Conservation (phyloP, 1,140 invertebrate species). For the Platyura marginata region DNA sequence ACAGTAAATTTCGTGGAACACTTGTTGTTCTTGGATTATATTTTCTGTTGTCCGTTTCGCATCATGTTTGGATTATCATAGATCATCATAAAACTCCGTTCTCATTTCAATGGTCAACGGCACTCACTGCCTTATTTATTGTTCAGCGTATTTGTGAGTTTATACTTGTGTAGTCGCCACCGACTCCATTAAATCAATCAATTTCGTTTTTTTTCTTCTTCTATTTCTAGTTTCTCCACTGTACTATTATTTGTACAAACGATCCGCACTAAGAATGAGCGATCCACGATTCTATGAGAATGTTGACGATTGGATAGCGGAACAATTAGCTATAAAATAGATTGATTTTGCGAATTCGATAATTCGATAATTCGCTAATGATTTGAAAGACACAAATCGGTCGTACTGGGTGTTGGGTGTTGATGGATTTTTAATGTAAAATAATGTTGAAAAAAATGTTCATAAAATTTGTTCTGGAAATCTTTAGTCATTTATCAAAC, state of each 20-base stretch:
- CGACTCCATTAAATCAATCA: too few species aligned
- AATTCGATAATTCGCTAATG: too few species aligned
- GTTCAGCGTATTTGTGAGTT: slow-evolving; percentile 26
- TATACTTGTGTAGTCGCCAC: too few species aligned
- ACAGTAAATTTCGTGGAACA: slow-evolving; percentile 37
- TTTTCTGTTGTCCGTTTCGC: slow-evolving; percentile 30
- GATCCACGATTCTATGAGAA: slow-evolving; percentile 57
- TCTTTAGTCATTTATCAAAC: too few species aligned
- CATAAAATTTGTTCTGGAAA: too few species aligned
- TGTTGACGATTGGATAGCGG: slow-evolving; percentile 45
- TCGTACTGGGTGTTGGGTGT: too few species aligned
- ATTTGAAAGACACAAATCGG: too few species aligned
- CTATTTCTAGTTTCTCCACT: slow-evolving; percentile 40
- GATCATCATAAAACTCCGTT: slow-evolving; percentile 31
- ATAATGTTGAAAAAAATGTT: too few species aligned
- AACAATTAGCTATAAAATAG: slow-evolving; percentile 25
- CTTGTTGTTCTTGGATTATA: slow-evolving; percentile 34
- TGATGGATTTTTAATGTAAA: too few species aligned
- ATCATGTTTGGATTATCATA: slow-evolving; percentile 37
- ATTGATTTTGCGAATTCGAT: too few species aligned
- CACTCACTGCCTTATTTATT: slow-evolving; percentile 35
- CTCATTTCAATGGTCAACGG: slow-evolving; percentile 29
- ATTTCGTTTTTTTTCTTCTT: slow-evolving; percentile 3
- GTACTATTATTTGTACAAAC: slow-evolving; percentile 57
- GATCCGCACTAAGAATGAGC: slow-evolving; percentile 43